These are phyloP conservation scores for Eueremaeus valkanovi DNA, from an alignment of 2,888 invertebrate species.

Conservation along the genomic window DNA sequence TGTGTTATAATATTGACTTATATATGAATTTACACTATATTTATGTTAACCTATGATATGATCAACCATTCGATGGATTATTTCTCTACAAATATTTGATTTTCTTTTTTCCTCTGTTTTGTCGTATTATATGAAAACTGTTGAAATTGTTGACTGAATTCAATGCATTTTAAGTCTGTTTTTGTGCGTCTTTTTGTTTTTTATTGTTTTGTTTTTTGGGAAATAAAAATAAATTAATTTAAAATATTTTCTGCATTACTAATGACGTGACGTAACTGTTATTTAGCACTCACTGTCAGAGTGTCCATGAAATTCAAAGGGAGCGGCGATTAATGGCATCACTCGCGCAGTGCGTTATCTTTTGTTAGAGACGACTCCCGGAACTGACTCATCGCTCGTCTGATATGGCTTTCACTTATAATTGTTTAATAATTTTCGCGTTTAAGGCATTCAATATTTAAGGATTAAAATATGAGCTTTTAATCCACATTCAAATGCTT, in stretches of 20 bases:
- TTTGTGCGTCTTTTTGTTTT: neutral
- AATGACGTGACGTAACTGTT: neutral
- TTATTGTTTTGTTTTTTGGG: neutral
- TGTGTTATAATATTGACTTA: neutral
- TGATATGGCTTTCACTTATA: no score
- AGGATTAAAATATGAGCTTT: no score
- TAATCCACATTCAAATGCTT: no score
- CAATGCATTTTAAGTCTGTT: neutral
- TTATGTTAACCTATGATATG: constrained; percentile 1
- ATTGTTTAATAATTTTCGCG: no score
- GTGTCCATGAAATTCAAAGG: neutral
- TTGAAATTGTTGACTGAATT: constrained; percentile 1
- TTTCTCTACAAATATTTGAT: neutral
- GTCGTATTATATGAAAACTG: neutral
- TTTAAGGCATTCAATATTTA: no score
- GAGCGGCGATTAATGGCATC: constrained; percentile 9
- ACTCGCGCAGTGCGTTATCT: neutral
- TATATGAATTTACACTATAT: neutral
- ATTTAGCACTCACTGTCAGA: neutral
- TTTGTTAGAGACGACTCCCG: neutral
- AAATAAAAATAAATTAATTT: neutral
- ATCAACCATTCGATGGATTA: neutral
- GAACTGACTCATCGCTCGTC: no score
- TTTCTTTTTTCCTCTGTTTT: neutral
- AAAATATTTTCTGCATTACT: neutral